Evolutionary conservation across 2,113 vertebrate species (phyloP).

Genomic region (Fukomys damarensis): DNA sequence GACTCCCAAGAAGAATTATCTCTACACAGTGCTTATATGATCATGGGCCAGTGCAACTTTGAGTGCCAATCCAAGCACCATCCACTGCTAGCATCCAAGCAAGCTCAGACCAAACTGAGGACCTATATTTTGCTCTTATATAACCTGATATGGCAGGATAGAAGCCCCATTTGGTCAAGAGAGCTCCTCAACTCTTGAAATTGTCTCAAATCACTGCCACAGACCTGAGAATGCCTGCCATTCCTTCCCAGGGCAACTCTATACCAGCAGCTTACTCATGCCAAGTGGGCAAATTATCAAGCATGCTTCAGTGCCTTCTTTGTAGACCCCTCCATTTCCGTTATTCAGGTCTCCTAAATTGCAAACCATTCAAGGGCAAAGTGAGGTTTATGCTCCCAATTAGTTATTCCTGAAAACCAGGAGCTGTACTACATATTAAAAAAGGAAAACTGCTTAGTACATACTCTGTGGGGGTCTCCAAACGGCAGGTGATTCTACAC

Average conservation of each 20-base stretch:
- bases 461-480: constrained; percentile 42
- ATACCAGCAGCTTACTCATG: neutral
- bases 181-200: neutral
- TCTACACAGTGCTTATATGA: neutral
- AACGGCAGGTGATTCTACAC: constrained; percentile 63
- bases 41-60: fast-evolving
- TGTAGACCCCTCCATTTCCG: constrained; percentile 27
- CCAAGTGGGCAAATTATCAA: constrained; percentile 59
- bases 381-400: constrained; percentile 77
- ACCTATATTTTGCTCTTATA: neutral
- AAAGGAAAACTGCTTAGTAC: constrained; percentile 77
- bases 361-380: constrained; percentile 80
- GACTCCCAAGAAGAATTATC: neutral
- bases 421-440: constrained; percentile 55
- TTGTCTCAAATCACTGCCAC: neutral
- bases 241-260: constrained; percentile 37
- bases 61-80: neutral
- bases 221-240: neutral
- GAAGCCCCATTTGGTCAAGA: neutral
- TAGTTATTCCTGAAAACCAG: constrained; percentile 78
- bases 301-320: constrained; percentile 47
- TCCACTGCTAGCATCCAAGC: neutral
- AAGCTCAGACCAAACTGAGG: neutral
- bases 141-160: neutral
- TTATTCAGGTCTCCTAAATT: constrained; percentile 59